Conservation (phyloP, 1,140 invertebrate species). For the Pentalonia nigronervosa region DNA sequence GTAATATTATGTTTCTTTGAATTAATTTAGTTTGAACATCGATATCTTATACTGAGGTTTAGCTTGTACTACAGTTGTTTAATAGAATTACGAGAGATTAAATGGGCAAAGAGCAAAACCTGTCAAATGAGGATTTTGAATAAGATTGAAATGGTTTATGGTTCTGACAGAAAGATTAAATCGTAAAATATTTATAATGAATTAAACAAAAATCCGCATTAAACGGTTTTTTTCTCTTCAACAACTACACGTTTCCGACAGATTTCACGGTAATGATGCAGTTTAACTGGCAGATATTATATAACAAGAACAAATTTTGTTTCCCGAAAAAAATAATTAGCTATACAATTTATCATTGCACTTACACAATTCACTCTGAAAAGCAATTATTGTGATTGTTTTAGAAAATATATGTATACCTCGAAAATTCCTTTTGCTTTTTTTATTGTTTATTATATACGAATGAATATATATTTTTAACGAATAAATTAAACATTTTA, state of each 20-base stretch:
- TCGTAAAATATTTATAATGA: constrained; percentile 23
- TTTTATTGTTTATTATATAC: not conserved
- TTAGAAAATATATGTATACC: not conserved
- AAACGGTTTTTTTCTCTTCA: not conserved
- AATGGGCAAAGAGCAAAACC: not conserved
- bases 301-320: constrained; percentile 7
- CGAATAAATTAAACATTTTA: not conserved
- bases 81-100: not conserved
- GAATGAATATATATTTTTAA: not conserved
- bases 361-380: not conserved
- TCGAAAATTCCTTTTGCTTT: not conserved
- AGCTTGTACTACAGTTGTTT: not conserved
- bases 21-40: not conserved
- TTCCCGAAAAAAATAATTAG: not conserved
- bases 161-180: constrained; percentile 27
- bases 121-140: constrained; percentile 5
- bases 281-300: constrained; percentile 15
- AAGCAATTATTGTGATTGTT: constrained; percentile 3
- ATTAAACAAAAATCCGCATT: constrained; percentile 7
- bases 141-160: constrained; percentile 34
- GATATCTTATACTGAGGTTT: not conserved
- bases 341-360: constrained; percentile 26
- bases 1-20: not conserved
- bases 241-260: not conserved
- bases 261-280: constrained; percentile 30